Evolutionary conservation across 2,113 vertebrate species (phyloP), one percentile per base, ranked within the genome.

Genomic region (Tupaia chinensis): DNA sequence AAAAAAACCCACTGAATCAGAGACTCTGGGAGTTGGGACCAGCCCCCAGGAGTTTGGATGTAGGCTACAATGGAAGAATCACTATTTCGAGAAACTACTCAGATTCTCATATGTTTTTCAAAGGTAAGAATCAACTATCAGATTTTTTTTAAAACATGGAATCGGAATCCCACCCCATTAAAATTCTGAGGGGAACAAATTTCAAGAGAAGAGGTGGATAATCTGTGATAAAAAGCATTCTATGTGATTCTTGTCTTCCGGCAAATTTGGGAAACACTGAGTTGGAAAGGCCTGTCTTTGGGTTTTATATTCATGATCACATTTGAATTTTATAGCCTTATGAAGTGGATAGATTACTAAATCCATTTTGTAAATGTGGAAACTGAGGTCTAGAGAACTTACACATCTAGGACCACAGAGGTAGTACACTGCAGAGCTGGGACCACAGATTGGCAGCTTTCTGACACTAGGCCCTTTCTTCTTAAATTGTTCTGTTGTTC

Each of bases 251-350:
- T 29, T 58, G 34, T 12, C 13, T 56, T 72, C 11, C 66, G 32
- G 16, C 19, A 77, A 94, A 87, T 54, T 19, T 89, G 68, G 76
- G 17, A 65, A 92, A 76, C 22, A n/a, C n/a, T n/a, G 29, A 34
- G 34, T 19, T 70, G 54, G 34, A 58, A 79, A 94, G 84, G 9
- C 29, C 22, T 53, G 54, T 83, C 81, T 72, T 89, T 74, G 73
- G 44, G 15, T 53, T 89, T 66, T n/a, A 11, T 76, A 32, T 60
- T 58, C 23, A 72, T 27, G 3, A 65, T 32, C 23, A 27, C 13
- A 73, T 79, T 60, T 68, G 68, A 68, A 84, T 56, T 89, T 97
- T 90, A 3, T 60, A 86, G 56, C 29, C 25, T 54, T 92, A 44
- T 34, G 44, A 82, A 81, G 19, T 82, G 1, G 44, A 20, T 76